These are phyloP conservation scores for Vulpes vulpes DNA, from an alignment of 2,113 vertebrate species.

Conservation along the genomic window DNA sequence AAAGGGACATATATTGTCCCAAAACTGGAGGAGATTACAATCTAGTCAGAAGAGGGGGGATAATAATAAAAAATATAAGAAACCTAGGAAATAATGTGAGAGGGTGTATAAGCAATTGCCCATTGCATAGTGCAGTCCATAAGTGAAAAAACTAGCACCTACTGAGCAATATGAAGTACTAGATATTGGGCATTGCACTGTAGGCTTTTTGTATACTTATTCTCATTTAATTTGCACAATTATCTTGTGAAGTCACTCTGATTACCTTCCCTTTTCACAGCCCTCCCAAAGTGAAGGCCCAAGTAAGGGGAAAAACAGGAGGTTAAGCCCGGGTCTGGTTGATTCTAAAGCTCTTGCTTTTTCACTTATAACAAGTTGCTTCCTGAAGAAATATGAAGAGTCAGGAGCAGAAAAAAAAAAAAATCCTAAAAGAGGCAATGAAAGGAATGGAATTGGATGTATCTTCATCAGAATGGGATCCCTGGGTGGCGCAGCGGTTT, in stretches of 20 bases:
- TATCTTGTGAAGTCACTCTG: not conserved
- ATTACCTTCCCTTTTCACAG: not conserved
- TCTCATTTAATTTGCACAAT: slow-evolving; percentile 18
- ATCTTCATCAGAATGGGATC: not conserved
- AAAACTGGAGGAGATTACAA: not conserved
- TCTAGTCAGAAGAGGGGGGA: not conserved
- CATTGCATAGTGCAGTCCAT: not conserved
- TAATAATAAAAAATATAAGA: not conserved
- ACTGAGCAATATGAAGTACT: not conserved
- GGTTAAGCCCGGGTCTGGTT: not conserved
- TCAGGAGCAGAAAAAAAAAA: not conserved
- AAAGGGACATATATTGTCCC: not conserved
- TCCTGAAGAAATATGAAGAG: slow-evolving; percentile 18
- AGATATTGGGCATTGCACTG: not conserved
- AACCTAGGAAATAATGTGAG: not conserved
- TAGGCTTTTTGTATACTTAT: not conserved
- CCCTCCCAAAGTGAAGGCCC: not conserved
- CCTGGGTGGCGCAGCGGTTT: too few relatives aligned
- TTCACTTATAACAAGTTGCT: not conserved
- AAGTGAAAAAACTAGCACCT: not conserved
- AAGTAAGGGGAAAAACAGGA: not conserved
- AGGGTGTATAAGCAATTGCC: not conserved
- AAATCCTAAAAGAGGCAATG: not conserved
- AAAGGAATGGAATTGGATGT: not conserved
- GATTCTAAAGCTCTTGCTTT: not conserved